Evolutionary conservation across 53 echinoderm and acorn worm species (phyloP).

Genomic region (Astropecten irregularis): DNA sequence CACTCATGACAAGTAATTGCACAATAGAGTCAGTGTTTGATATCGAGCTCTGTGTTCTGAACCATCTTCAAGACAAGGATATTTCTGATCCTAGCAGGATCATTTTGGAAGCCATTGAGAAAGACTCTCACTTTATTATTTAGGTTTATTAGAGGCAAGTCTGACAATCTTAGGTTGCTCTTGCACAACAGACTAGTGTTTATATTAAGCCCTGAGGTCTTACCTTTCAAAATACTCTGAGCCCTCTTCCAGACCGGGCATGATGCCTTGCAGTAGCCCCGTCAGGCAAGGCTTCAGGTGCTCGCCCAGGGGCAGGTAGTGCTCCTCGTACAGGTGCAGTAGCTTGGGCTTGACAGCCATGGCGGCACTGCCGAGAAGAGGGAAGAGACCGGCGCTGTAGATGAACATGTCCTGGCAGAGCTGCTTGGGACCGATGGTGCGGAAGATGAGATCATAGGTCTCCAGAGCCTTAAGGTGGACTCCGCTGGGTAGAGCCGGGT

Average conservation of each 20-base stretch:
- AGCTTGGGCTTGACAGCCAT: slow-evolving; percentile 97
- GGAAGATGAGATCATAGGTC: slow-evolving; percentile 95
- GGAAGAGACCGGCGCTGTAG: slow-evolving; percentile 98
- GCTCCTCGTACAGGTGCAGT: slow-evolving; percentile 92
- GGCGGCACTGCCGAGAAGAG: slow-evolving; percentile 88
- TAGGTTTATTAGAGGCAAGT: no score
- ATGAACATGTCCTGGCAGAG: slow-evolving; percentile 98
- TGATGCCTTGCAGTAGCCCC: slow-evolving; percentile 87
- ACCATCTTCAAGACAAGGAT: no score
- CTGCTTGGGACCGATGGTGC: slow-evolving; percentile 86
- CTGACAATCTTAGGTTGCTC: no score
- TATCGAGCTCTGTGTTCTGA: no score
- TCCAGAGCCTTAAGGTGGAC: slow-evolving; percentile 98
- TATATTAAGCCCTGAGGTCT: no score
- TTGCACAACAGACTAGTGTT: no score
- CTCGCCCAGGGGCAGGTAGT: slow-evolving; percentile 93
- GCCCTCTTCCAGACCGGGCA: slow-evolving; percentile 97
- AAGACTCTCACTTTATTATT: no score
- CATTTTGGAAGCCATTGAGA: no score
- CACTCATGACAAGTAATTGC: no score
- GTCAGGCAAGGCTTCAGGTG: slow-evolving; percentile 93
- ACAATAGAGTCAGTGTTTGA: no score
- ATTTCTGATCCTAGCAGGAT: no score
- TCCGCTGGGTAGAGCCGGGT: slow-evolving; percentile 97
- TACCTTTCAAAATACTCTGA: slow-evolving; percentile 94